Conservation (phyloP, 2,797 vertebrate genomes). For the Gallirallus australis region DNA sequence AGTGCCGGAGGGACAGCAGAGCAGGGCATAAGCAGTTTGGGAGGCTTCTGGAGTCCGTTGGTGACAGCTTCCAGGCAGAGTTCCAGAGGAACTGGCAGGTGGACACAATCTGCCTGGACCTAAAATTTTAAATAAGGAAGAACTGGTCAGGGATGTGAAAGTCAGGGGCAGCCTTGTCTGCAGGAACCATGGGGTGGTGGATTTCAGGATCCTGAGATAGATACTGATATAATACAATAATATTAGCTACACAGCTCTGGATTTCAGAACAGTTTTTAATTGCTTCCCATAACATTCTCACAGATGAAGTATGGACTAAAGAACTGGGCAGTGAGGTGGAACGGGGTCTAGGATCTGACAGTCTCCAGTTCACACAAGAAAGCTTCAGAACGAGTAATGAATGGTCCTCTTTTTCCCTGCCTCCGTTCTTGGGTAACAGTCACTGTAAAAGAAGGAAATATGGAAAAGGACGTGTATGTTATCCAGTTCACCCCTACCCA, state of each 20-base stretch:
- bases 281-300: fast-evolving
- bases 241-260: neutral
- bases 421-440: neutral
- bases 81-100: neutral
- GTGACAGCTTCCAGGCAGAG: neutral
- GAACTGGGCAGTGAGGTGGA: neutral
- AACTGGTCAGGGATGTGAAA: neutral
- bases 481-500: neutral
- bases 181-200: neutral
- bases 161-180: neutral
- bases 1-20: neutral
- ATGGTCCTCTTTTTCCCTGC: neutral
- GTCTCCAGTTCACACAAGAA: neutral
- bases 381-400: neutral
- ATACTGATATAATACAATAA: neutral
- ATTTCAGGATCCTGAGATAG: neutral
- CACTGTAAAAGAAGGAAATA: neutral
- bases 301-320: neutral
- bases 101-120: fast-evolving
- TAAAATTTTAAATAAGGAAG: neutral
- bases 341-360: neutral
- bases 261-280: neutral
- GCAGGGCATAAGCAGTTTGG: neutral
- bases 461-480: neutral
- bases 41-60: neutral